Conservation (phyloP, 2,888 invertebrate genomes). For the Ypsolopha sequella region DNA sequence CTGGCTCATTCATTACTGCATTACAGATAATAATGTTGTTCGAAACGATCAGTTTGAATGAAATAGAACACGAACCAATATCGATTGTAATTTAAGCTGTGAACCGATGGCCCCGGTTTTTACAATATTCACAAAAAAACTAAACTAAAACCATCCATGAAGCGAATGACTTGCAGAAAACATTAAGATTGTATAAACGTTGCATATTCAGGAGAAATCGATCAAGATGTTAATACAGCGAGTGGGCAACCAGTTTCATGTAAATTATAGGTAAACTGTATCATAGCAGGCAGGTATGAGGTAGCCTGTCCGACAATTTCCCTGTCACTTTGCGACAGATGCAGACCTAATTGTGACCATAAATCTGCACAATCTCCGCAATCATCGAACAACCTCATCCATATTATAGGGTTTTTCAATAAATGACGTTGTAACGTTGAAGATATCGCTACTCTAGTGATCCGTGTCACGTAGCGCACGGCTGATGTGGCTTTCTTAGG, state of each 20-base stretch:
- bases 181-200: background rate
- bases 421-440: background rate
- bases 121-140: conserved; percentile 16
- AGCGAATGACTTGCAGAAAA: background rate
- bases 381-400: background rate
- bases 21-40: conserved; percentile 25
- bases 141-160: background rate
- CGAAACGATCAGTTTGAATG: conserved; percentile 8
- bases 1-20: conserved; percentile 28
- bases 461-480: conserved; percentile 16
- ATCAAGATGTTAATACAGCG: conserved; percentile 33
- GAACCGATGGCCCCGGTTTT: conserved; percentile 15
- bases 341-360: conserved; percentile 12
- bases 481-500: background rate
- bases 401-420: too few relatives aligned
- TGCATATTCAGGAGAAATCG: conserved; percentile 35
- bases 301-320: background rate
- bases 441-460: conserved; percentile 2
- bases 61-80: conserved; percentile 20
- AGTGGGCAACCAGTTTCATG: background rate
- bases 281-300: background rate
- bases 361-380: conserved; percentile 8
- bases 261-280: conserved; percentile 5
- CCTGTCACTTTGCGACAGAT: conserved; percentile 12
- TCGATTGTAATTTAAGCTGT: conserved; percentile 4